Base-by-base conservation (phyloP, 1,140 invertebrate genomes). In the Zaprionus inermis region DNA sequence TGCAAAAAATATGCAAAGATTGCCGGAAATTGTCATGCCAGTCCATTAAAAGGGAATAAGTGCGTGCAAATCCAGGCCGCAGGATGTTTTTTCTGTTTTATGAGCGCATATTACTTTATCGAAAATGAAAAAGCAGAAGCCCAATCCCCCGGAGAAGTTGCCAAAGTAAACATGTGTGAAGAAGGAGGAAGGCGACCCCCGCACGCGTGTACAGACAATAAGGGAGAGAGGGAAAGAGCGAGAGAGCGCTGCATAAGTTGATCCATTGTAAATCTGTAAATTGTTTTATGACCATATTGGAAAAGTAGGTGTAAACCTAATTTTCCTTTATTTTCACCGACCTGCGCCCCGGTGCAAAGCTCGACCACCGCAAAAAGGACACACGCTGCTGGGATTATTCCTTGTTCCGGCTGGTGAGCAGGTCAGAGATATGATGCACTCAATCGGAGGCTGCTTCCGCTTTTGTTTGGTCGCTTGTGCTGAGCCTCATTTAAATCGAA, bases 11-110 rank as follows among this genome's bases (percentile, higher is more conserved):
- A 65, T 65, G 32, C 64, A 63, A 71, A 71, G 18, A 74, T 69
- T 68, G 58, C 41, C 52, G n/a, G 69, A 18, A 46, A 16, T 58
- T 66, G 66, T 51, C 28, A 64, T 38, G 46, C 44, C 49, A 83
- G 85, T 84, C 85, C 84, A 89, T 89, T 89, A 90, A 89, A 88
- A 88, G 79, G 84, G 84, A 88, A 89, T 89, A 89, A 84, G 85
- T 90, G 85, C 81, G 84, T 89, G 84, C 69, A 89, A 90, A 89
- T 89, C 84, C 85, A 74, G 75, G 78, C 84, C 84, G 61, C 66
- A 54, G 84, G 84, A 68, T 89, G 69, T 89, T 89, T 89, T 89
- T 78, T 72, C 84, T 28, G 24, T 89, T 81, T 88, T 88, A 88
- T 89, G 78, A 89, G 82, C 78, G 81, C 69, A 89, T 89, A 89